Percentiles rank a stretch among this genome's conserved stretches.
Conservation (phyloP, 2,113 vertebrate genomes). For the Notechis scutatus region DNA sequence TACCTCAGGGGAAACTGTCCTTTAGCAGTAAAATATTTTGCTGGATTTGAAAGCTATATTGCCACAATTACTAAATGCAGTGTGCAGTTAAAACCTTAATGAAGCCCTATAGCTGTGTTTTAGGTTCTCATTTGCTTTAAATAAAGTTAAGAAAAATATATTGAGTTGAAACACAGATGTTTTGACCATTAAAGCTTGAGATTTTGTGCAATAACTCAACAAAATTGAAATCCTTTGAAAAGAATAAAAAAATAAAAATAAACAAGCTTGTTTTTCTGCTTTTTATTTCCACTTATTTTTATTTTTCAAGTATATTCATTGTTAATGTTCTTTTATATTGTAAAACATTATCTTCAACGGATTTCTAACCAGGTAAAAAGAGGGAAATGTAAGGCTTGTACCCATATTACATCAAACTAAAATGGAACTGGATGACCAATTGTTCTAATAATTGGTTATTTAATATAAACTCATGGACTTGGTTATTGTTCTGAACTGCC, state of each 20-base stretch:
- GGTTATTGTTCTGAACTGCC: slow-evolving; percentile 57
- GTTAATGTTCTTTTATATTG: slow-evolving; percentile 27
- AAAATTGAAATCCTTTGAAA: slow-evolving; percentile 7
- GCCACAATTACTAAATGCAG: neutral
- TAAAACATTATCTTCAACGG: slow-evolving; percentile 26
- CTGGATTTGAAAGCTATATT: neutral
- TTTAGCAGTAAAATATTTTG: slow-evolving; percentile 10
- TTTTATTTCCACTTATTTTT: slow-evolving; percentile 39
- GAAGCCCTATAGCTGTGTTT: neutral
- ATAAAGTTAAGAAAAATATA: neutral
- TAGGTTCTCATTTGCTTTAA: neutral
- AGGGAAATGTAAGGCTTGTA: slow-evolving; percentile 45
- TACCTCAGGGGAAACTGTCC: slow-evolving; percentile 26
- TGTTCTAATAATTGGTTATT: slow-evolving; percentile 60
- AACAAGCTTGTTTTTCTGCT: slow-evolving; percentile 12
- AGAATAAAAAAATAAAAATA: slow-evolving; percentile 28
- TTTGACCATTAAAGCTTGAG: slow-evolving; percentile 9
- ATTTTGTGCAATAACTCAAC: slow-evolving; percentile 28
- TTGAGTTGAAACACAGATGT: neutral
- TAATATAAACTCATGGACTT: slow-evolving; percentile 61
- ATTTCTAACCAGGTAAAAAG: slow-evolving; percentile 39
- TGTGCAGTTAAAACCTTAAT: slow-evolving; percentile 2
- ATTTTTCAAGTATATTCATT: slow-evolving; percentile 7
- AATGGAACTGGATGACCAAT: slow-evolving; percentile 28
- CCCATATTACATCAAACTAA: slow-evolving; percentile 50